Evolutionary conservation across 2,888 invertebrate genomes (phyloP).

Genomic region (Rotaria socialis): DNA sequence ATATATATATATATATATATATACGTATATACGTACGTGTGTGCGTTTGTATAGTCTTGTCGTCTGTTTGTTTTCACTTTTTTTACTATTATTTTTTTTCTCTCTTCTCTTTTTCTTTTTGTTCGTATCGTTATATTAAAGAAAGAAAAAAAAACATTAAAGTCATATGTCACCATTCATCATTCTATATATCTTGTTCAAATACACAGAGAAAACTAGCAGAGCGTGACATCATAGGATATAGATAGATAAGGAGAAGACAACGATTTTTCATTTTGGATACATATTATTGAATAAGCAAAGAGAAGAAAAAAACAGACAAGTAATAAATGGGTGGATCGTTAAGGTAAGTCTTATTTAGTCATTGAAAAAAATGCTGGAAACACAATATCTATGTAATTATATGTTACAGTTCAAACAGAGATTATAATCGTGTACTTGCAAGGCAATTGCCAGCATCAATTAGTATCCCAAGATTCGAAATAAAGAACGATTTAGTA

Average conservation of each 20-base stretch:
- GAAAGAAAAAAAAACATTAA: background rate
- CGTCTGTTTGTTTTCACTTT: background rate
- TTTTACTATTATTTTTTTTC: background rate
- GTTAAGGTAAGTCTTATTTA: background rate
- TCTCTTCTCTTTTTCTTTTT: background rate
- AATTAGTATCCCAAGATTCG: background rate
- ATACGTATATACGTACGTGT: background rate
- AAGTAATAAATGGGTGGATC: background rate
- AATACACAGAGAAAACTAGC: background rate
- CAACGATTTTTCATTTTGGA: too few relatives aligned
- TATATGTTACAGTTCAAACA: background rate
- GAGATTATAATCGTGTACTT: background rate
- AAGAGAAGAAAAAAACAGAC: background rate
- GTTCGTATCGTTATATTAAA: slow-evolving; percentile 19
- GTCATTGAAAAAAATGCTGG: too few relatives aligned
- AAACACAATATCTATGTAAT: background rate
- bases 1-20: background rate
- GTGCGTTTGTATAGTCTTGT: background rate
- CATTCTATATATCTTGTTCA: background rate
- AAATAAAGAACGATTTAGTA: background rate
- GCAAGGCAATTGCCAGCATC: background rate
- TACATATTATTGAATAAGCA: too few relatives aligned
- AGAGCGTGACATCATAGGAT: background rate
- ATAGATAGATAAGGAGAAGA: too few relatives aligned
- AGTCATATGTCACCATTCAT: background rate